A percentile compares a stretch with the other conserved stretches of the same genome.
Conservation (phyloP, 2,113 vertebrate genomes). For the Sorex araneus region DNA sequence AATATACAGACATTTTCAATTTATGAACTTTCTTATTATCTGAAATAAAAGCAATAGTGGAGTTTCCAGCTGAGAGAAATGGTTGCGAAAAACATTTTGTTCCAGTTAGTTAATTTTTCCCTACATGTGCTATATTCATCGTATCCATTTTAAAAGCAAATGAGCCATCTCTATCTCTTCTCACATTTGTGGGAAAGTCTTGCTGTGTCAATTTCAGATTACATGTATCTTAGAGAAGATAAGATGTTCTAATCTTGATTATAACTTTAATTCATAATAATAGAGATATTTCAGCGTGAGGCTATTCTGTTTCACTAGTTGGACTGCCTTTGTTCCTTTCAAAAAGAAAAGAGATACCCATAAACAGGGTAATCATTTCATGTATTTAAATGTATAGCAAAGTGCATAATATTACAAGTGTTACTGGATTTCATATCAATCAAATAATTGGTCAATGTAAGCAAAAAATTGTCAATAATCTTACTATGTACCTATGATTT, state of each 20-base stretch:
- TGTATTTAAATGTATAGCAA: constrained; percentile 55
- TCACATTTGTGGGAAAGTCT: constrained; percentile 82
- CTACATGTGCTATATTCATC: constrained; percentile 89
- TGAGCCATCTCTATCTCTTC: constrained; percentile 85
- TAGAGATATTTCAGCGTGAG: constrained; percentile 76
- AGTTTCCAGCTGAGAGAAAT: constrained; percentile 89
- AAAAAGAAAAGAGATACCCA: constrained; percentile 59
- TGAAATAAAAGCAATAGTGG: constrained; percentile 83
- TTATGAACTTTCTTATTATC: constrained; percentile 86
- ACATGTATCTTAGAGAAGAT: constrained; percentile 82
- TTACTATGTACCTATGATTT: constrained; percentile 52
- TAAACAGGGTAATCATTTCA: background rate
- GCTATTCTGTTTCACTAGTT: constrained; percentile 61
- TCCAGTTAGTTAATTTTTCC: constrained; percentile 91
- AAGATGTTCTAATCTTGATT: constrained; percentile 86
- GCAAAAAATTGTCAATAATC: constrained; percentile 62
- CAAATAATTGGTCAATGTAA: constrained; percentile 69
- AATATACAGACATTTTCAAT: constrained; percentile 79
- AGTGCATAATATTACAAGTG: constrained; percentile 44
- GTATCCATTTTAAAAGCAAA: constrained; percentile 90
- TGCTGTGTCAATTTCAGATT: constrained; percentile 86
- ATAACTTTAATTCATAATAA: constrained; percentile 87
- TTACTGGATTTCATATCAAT: constrained; percentile 52
- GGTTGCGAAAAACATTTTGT: constrained; percentile 88
- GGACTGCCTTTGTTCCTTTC: constrained; percentile 59